Percentiles rank a stretch among this genome's conserved stretches.
phyloP scores from a whole-genome alignment of 2,888 invertebrate species.

The Drosophila antonietae region DNA sequence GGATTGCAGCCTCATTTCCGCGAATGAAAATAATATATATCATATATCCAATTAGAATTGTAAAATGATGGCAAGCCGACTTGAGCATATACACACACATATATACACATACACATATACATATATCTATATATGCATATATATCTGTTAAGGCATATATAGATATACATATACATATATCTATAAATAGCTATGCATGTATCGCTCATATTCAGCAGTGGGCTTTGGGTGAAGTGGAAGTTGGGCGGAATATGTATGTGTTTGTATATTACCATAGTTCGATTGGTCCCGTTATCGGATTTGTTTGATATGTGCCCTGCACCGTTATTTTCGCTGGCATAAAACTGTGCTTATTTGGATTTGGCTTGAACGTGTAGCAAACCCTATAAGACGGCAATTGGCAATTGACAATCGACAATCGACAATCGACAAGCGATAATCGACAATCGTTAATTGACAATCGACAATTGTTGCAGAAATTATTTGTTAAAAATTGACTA shows the following conservation, averaged over 20 bases:
- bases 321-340: conserved; percentile 83
- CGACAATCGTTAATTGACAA: not conserved
- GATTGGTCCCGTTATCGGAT: conserved; percentile 83
- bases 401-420: conserved; percentile 9
- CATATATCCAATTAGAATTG: conserved; percentile 5
- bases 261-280: conserved; percentile 81
- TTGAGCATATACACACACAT: not conserved
- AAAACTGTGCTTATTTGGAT: conserved; percentile 83
- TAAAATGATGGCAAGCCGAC: not conserved
- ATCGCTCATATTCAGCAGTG: not conserved
- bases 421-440: not conserved
- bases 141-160: not conserved
- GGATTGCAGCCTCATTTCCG: conserved; percentile 23
- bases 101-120: not conserved
- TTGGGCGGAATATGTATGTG: conserved; percentile 1
- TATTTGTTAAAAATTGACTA: conserved; percentile 15
- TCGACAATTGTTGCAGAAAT: conserved; percentile 5
- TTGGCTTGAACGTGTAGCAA: conserved; percentile 83
- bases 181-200: not conserved
- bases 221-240: not conserved
- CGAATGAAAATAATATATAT: conserved; percentile 2
- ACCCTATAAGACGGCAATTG: conserved; percentile 78
- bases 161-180: not conserved
- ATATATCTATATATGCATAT: not conserved
- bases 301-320: conserved; percentile 82